Evolutionary conservation across 2,888 invertebrate genomes (phyloP), one percentile per base, ranked within the genome.

Genomic region (Laothoe populi): DNA sequence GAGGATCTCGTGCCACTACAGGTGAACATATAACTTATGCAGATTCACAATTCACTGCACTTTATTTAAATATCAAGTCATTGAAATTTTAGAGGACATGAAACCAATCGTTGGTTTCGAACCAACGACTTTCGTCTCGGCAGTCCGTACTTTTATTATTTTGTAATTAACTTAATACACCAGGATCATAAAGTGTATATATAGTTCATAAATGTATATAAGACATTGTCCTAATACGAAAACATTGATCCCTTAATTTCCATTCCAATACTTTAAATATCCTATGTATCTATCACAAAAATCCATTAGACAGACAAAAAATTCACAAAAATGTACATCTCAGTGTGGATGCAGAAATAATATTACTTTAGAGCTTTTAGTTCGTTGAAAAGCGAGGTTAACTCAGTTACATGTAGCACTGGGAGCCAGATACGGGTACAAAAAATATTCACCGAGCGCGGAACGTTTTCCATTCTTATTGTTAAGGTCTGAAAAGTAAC

Each of bases 1-100:
- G 84, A 83, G 78, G 72, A 81, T 71, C 67, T 75, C 73, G 71
- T 68, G 69, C 72, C 69, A 73, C 72, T 74, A 71, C 77, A 79
- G 74, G 78, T 80, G 73, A 75, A 82, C 77, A 83, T 77, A 75
- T 73, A 77, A 75, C 75, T 77, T 76, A 80, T 83, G 83, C 82
- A 82, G 75, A 80, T 80, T 74, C 74, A 63, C 67, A 80, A 82
- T 82, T 80, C 77, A 71, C 69, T 70, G 73, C 69, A 74, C 70
- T 75, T 77, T 76, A 75, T 75, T 77, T 72, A 31, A 31, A 31
- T 31, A 31, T 8, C 31, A 26, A 7, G 26, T 7, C 3, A 26
- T 26, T 26, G 26, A 26, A 26, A n/a, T n/a, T n/a, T n/a, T n/a
- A n/a, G n/a, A n/a, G n/a, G n/a, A n/a, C n/a, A n/a, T n/a, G n/a